Evolutionary conservation across 2,113 vertebrate genomes (phyloP).

Genomic region (Pituophis catenifer): DNA sequence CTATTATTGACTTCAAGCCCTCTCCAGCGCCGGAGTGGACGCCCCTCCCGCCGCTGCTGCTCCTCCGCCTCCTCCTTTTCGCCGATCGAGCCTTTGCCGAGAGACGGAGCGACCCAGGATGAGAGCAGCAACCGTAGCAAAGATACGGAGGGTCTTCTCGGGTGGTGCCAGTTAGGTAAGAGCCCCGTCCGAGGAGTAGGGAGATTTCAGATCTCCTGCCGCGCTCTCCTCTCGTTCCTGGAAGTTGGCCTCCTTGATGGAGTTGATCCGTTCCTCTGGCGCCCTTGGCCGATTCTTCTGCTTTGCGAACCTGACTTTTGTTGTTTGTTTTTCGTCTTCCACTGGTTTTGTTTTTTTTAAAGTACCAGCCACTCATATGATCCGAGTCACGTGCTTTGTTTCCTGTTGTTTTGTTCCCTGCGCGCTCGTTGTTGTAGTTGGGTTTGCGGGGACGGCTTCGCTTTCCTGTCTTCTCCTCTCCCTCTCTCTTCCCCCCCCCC

Average conservation of each 20-base stretch:
- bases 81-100: not conserved
- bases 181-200: not conserved
- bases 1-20: not conserved
- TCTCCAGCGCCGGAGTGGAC: not conserved
- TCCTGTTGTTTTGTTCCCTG: constrained; percentile 10
- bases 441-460: not conserved
- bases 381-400: not conserved
- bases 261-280: not conserved
- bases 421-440: not conserved
- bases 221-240: not conserved
- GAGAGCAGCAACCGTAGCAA: not conserved
- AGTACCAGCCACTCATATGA: constrained; percentile 1
- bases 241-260: not conserved
- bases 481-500: not conserved
- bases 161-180: not conserved
- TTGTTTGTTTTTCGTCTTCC: not conserved
- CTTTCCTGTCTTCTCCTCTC: not conserved
- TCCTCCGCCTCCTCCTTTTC: too few species aligned
- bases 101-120: not conserved
- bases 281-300: not conserved
- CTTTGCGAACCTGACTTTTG: not conserved
- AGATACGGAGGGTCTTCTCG: not conserved
- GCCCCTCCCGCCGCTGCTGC: too few species aligned
- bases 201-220: not conserved
- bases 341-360: not conserved